Percentiles rank a stretch among this genome's conserved stretches.
Evolutionary conservation across 2,113 vertebrate species (phyloP).

Genomic region (Plectropomus leopardus): DNA sequence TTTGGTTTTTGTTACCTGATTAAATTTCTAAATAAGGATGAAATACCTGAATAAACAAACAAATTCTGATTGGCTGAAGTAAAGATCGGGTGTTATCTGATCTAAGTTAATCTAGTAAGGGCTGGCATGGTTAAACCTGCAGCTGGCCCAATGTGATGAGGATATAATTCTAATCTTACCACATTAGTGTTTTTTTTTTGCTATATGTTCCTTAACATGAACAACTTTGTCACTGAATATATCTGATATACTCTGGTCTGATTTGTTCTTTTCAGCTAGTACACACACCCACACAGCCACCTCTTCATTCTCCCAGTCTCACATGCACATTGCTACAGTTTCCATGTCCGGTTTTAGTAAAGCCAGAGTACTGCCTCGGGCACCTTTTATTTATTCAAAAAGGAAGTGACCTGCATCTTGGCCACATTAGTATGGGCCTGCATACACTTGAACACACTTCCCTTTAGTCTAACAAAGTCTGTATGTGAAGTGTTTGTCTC

Average conservation of each 20-base stretch:
- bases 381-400: slow-evolving; percentile 59
- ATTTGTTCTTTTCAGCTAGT: slow-evolving; percentile 16
- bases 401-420: slow-evolving; percentile 75
- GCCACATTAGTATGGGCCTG: slow-evolving; percentile 58
- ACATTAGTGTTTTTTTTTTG: background rate
- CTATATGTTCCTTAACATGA: background rate
- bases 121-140: background rate
- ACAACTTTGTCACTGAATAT: background rate
- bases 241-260: background rate
- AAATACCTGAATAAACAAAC: no score
- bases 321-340: slow-evolving; percentile 65
- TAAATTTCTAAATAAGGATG: no score
- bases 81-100: slow-evolving; percentile 34
- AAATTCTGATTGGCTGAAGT: slow-evolving; percentile 15
- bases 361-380: slow-evolving; percentile 65
- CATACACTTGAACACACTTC: slow-evolving; percentile 43
- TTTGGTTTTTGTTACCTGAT: no score
- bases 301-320: slow-evolving; percentile 44
- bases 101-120: background rate
- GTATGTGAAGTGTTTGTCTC: slow-evolving; percentile 38
- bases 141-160: slow-evolving; percentile 13
- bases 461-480: slow-evolving; percentile 21
- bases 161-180: background rate
- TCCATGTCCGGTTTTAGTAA: slow-evolving; percentile 70
- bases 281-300: slow-evolving; percentile 13